These are phyloP conservation scores for Lithophane leautieri DNA, from an alignment of 2,888 invertebrate species.

Conservation along the genomic window DNA sequence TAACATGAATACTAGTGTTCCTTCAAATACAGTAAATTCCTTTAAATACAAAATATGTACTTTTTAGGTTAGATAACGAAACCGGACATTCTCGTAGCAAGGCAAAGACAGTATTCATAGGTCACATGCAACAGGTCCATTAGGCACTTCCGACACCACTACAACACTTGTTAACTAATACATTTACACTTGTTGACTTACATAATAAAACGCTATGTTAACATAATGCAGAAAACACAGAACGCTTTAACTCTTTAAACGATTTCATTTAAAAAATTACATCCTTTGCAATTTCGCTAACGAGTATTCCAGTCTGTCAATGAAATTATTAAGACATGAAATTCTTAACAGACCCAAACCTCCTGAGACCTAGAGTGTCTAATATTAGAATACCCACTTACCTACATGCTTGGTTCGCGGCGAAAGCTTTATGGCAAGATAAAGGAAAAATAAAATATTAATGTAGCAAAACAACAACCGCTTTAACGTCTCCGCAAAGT, in stretches of 20 bases:
- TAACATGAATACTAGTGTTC: neutral
- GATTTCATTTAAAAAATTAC: neutral
- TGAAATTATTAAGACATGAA: conserved; percentile 30
- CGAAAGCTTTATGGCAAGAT: conserved; percentile 57
- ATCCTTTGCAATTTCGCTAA: conserved; percentile 4
- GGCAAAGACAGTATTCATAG: conserved; percentile 74
- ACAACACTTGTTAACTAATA: conserved; percentile 72
- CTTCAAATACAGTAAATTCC: neutral
- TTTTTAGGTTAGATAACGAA: conserved; percentile 20
- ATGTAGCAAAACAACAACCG: conserved; percentile 48
- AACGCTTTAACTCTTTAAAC: neutral
- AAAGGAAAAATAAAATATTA: conserved; percentile 63
- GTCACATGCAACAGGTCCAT: conserved; percentile 85
- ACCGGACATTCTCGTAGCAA: conserved; percentile 52
- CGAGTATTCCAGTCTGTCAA: neutral
- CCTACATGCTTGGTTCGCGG: conserved; percentile 45
- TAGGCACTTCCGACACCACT: conserved; percentile 80
- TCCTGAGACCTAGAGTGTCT: conserved; percentile 37
- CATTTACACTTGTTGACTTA: conserved; percentile 53
- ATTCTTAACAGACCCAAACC: conserved; percentile 35
- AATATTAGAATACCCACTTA: conserved; percentile 55
- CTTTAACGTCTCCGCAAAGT: conserved; percentile 55
- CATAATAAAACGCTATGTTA: conserved; percentile 7
- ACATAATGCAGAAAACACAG: conserved; percentile 1
- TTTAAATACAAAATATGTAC: conserved; percentile 15